Base-by-base conservation (phyloP, 2,113 vertebrate species). In the Tiliqua scincoides region DNA sequence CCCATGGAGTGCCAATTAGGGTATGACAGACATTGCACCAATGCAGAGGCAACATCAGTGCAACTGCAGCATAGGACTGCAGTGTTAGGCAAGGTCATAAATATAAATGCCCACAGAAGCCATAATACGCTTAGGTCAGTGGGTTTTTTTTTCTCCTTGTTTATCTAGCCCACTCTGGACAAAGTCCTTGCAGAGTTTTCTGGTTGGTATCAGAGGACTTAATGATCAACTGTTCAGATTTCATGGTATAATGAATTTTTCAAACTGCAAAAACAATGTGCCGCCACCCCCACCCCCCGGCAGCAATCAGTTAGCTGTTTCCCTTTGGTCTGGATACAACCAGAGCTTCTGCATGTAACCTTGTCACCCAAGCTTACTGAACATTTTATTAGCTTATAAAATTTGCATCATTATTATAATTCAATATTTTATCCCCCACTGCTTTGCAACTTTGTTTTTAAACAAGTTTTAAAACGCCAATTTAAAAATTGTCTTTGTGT, bases 141-240 rank as follows among this genome's bases (percentile, higher is more conserved):
- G 68, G 73, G 75, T 89, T 48, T 4, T 48, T 4, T 48, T 83
- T 83, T 75, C 86, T 12, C 52, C 85, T 91, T 95, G 91, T 94
- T 95, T 94, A 83, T 79, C 92, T 89, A 91, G 88, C 90, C 93
- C 91, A 92, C 86, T 91, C 79, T 0, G 93, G 88, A 88, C 93
- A 92, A 95, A 95, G 95, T 95, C 93, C 95, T 85, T 32, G 40
- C 40, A 82, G 83, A 79, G 59, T 88, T 92, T 88, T 79, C 70
- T 27, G 43, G 43, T 2, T 37, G 61, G 20, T 73, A 84, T 76
- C 73, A 32, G n/a, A 92, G 59, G 84, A 87, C 80, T 89, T 90
- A 89, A 91, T 94, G 88, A 90, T 88, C 92, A 89, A 91, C 87
- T 85, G 85, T 90, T 91, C 73, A 14, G 88, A 90, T 94, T 93